Evolutionary conservation across 2,888 invertebrate species (phyloP), one percentile per base, ranked within the genome.

Genomic region (Bugulina stolonifera): DNA sequence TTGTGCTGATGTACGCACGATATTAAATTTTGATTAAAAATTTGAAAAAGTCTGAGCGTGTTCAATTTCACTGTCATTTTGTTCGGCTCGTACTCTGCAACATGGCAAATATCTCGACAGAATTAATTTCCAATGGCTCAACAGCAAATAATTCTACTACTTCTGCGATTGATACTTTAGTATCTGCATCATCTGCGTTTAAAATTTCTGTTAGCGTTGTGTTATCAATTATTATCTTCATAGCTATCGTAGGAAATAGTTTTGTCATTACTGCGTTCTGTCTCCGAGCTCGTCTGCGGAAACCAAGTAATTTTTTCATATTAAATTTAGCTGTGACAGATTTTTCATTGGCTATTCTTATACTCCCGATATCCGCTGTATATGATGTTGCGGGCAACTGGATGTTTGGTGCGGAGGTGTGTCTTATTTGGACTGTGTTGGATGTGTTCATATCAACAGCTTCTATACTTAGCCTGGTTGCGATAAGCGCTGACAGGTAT

Each of bases 401-500:
- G 70, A n/a, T 54, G 52, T 54, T 70, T 29, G 70, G 70, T 2
- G 27, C 43, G 5, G 54, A 27, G 5, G 25, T 70, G n/a, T 70
- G 70, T 29, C 52, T 70, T 25, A 54, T 43, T 18, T 70, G 70
- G 70, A 54, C 70, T 23, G 70, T 54, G 3, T 23, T 54, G 27
- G 70, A 70, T 54, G 70, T 70, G 52, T 70, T 70, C 25, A 25
- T 43, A 43, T 70, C 70, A 52, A 70, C 70, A 5, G 70, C 52
- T 3, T 70, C 70, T 23, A 70, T 70, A 2, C 25, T 43, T 18
- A 70, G 32, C 52, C 52, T 70, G 35, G 70, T 70, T 2, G 70
- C 70, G 22, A 70, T 70, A n/a, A 70, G 70, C 29, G 70, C 52
- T 10, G 70, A 70, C 70, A 2, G 70, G 23, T 70, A 70, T 23